Evolutionary conservation across 64 coral and sea anemone species (phyloP), one percentile per base, ranked within the genome.

Genomic region (Catalaphyllia jardinei): DNA sequence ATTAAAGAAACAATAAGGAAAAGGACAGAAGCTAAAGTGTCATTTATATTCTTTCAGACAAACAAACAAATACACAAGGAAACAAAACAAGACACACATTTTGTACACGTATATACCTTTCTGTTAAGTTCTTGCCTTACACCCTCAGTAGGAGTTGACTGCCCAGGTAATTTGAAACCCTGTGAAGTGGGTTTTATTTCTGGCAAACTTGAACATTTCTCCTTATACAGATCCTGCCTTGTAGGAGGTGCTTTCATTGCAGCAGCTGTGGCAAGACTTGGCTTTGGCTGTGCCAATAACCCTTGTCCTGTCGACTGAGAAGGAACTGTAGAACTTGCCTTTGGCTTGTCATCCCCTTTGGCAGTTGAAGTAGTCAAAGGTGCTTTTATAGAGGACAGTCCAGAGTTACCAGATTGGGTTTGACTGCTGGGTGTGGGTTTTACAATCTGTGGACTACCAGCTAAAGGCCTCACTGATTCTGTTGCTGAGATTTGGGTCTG

Each of bases 371-470:
- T 38, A 76, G 20, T 24, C 22, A 38, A 49, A 8, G 24, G 12
- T 50, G 22, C 14, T 55, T 79, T 24, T 29, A 57, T 29, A 28
- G 76, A 79, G 12, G 76, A 2, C 4, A 14, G 22, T 25, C 29
- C 25, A 64, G 2, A 18, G 24, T 4, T 15, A 18, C 0, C 79
- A 64, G 52, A 24, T 33, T 85, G 62, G 3, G 39, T 0, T 17
- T 85, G 81, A 85, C 62, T 71, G 12, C 22, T 71, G 15, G 87
- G 76, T 51, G 76, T 75, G 18, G 62, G 73, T 62, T 78, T 67
- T 24, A 89, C 11, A 39, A 69, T 61, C 33, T 67, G 75, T 38
- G 87, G 49, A 1, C 16, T 84, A 62, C 12, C 59, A 1, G 39
- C 22, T 59, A 19, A 8, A 8, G 63, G 76, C 29, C 75, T 82